phyloP scores from a whole-genome alignment of 2,113 vertebrate species.

The Ptyas mucosa region DNA sequence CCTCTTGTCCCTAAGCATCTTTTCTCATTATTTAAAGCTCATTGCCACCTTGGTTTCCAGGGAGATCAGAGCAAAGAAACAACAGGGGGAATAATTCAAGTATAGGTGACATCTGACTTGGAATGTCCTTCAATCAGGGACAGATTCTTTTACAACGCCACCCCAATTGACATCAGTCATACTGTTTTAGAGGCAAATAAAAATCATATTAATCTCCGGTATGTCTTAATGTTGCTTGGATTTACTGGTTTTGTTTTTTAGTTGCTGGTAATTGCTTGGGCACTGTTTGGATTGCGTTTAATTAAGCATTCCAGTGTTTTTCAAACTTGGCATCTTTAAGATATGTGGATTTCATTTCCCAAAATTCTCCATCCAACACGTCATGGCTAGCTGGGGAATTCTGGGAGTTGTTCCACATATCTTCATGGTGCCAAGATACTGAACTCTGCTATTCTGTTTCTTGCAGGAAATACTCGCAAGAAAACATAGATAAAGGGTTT shows the following conservation, averaged over 20 bases:
- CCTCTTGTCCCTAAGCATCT: neutral
- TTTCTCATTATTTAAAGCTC: neutral
- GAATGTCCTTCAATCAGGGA: neutral
- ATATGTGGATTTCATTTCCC: neutral
- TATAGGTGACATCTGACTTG: neutral
- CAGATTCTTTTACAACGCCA: neutral
- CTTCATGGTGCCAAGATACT: neutral
- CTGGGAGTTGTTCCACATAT: neutral
- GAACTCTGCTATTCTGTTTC: neutral
- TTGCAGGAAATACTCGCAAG: neutral
- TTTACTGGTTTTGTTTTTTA: neutral
- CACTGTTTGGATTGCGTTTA: neutral
- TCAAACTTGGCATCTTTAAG: neutral
- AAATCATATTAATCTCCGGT: neutral
- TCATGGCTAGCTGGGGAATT: neutral
- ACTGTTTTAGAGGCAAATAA: neutral
- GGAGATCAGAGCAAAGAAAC: neutral
- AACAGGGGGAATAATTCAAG: neutral
- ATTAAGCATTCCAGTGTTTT: neutral
- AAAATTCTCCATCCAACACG: neutral
- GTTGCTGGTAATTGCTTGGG: neutral
- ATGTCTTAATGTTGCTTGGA: neutral
- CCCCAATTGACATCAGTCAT: neutral
- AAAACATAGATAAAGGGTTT: neutral
- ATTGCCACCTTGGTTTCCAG: neutral